Base-by-base conservation (phyloP, 2,888 invertebrate species). In the Ischnura elegans region DNA sequence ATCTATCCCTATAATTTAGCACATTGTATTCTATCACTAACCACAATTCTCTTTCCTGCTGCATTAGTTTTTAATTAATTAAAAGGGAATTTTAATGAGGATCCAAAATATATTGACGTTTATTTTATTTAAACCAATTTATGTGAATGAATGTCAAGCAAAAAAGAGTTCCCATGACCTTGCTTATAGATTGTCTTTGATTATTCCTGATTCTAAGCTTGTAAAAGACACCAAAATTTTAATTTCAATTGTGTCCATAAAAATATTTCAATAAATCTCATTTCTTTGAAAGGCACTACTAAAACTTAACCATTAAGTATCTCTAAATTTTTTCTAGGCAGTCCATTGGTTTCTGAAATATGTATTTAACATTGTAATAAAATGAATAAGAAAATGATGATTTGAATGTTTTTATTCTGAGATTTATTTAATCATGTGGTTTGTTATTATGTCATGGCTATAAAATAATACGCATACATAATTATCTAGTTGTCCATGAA, bases 231-330 rank as follows among this genome's bases (percentile, higher is more conserved):
- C 90, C 90, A 90, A 90, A 90, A 90, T 90, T 90, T 45, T 90
- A 42, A 90, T 43, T 66, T 43, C 43, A 42, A 16, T 61, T 61
- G 43, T 90, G n/a, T 43, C 61, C 43, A 90, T 90, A 90, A 90
- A 90, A 90, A 61, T 61, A 43, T 90, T 42, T 61, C 55, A 90
- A 61, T 61, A 90, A 90, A 42, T 90, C 61, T 90, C 61, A 61
- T 90, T 61, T 61, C n/a, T 90, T 55, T 90, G 90, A 90, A 90
- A 90, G 90, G 90, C 90, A 90, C 90, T 90, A 90, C 90, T 90
- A 90, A 42, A 90, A 90, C 90, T 43, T 61, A 90, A 90, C 61
- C 42, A 36, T 19, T 51, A 51, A 87, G 66, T 66, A 61, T 61
- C 66, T 8, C 55, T 43, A 61, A 42, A 90, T 90, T 43, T 51